phyloP scores from a whole-genome alignment of 1,140 invertebrate species.

The Parasteatoda tepidariorum region DNA sequence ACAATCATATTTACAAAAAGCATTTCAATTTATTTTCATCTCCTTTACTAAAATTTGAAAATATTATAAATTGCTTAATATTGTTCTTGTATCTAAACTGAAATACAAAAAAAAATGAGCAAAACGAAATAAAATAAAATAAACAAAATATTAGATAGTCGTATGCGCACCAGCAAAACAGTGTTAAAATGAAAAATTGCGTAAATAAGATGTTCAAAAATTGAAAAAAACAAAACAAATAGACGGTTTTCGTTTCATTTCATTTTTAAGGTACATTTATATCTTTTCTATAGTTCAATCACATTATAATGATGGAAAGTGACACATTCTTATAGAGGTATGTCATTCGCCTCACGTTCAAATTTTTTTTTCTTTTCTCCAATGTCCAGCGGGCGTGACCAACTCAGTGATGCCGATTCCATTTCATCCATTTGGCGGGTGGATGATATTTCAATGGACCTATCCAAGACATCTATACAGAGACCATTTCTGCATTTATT shows the following conservation, averaged over 20 bases:
- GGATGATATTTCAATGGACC: constrained; percentile 52
- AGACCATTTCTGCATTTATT: constrained; percentile 22
- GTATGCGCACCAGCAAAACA: no score
- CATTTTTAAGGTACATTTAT: constrained; percentile 35
- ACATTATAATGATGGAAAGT: constrained; percentile 57
- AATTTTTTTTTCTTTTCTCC: neutral
- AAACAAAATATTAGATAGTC: no score
- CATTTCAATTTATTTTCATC: no score
- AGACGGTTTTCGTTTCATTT: neutral
- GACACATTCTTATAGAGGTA: constrained; percentile 38
- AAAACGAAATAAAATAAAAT: no score
- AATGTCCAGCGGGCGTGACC: constrained; percentile 26
- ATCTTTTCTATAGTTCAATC: constrained; percentile 35
- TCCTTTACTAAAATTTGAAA: no score
- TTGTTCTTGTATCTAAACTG: no score
- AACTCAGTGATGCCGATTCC: constrained; percentile 30
- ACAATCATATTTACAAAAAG: no score
- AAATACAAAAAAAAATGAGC: no score
- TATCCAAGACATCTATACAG: constrained; percentile 24
- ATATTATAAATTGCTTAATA: no score
- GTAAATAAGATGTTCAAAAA: neutral
- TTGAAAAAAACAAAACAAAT: neutral
- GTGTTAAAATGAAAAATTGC: no score
- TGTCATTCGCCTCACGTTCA: constrained; percentile 35
- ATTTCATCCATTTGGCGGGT: constrained; percentile 52